Conservation (phyloP, 2,797 vertebrate genomes). For the Neostethus bicornis region DNA sequence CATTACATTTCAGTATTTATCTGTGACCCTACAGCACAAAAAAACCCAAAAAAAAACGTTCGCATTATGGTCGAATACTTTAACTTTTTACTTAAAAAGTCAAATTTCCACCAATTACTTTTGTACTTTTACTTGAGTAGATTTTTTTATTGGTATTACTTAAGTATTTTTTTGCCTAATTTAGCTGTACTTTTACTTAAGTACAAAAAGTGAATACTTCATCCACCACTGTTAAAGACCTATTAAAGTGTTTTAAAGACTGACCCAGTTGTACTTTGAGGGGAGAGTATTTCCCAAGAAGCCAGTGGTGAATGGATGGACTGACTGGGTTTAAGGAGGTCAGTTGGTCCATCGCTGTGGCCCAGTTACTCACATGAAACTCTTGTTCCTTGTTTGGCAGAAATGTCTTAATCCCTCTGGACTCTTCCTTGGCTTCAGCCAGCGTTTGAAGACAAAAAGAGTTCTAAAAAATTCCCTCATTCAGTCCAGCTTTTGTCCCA, state of each 20-base stretch:
- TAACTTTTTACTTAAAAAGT: no score
- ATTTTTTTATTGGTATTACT: no score
- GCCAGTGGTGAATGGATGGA: constrained; percentile 40
- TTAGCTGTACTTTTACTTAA: no score
- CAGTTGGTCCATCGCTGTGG: constrained; percentile 48
- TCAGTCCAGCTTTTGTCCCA: constrained; percentile 67
- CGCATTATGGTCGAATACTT: no score
- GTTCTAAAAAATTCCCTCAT: constrained; percentile 6
- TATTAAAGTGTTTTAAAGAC: constrained; percentile 8
- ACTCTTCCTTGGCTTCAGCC: constrained; percentile 43
- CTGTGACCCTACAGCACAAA: no score
- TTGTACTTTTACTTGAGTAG: no score
- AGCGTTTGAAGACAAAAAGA: constrained; percentile 58
- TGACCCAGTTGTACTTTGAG: constrained; percentile 17
- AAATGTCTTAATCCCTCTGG: constrained; percentile 71
- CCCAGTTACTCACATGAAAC: constrained; percentile 60
- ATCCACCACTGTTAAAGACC: not conserved
- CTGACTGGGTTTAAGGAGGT: constrained; percentile 51
- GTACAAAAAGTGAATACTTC: no score
- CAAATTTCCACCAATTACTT: no score
- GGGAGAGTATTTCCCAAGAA: constrained; percentile 43
- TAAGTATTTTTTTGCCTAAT: no score
- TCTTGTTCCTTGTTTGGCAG: constrained; percentile 68
- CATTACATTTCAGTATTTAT: no score
- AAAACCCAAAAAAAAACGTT: no score